A percentile compares a stretch with the other conserved stretches of the same genome.
Evolutionary conservation across 2,797 vertebrate genomes (phyloP).

Genomic region (Microchirus variegatus): DNA sequence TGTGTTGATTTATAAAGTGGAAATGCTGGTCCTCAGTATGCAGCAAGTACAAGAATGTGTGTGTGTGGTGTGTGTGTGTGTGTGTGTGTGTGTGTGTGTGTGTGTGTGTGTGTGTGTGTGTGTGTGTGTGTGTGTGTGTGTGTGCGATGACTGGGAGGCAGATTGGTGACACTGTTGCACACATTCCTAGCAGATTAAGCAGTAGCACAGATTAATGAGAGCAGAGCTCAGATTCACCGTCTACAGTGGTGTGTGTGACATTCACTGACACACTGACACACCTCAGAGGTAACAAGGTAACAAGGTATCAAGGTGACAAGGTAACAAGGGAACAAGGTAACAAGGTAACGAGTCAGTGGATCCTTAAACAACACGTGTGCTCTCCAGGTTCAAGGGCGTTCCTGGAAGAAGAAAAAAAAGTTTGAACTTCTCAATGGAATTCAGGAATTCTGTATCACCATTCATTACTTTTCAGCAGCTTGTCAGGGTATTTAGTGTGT

Average conservation of each 20-base stretch:
- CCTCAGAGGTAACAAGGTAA: no score
- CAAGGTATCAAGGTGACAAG: no score
- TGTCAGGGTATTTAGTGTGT: constrained; percentile 15
- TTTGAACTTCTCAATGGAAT: neutral
- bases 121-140: constrained; percentile 5
- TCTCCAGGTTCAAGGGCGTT: neutral
- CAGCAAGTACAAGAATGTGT: no score
- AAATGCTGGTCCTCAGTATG: no score
- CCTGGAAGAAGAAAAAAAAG: neutral
- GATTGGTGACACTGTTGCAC: constrained; percentile 47
- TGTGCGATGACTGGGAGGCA: constrained; percentile 18
- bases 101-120: no score
- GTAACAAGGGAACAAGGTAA: no score
- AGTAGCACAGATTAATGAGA: constrained; percentile 41
- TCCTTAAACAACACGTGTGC: neutral
- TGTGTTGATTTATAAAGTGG: no score
- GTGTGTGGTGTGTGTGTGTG: no score
- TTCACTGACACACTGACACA: no score
- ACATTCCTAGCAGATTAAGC: constrained; percentile 67
- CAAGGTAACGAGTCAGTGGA: neutral
- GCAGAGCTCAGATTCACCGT: constrained; percentile 32
- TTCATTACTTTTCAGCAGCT: constrained; percentile 19
- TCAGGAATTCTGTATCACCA: neutral
- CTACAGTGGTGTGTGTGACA: neutral
- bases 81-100: no score